Evolutionary conservation across 2,113 vertebrate species (phyloP), one percentile per base, ranked within the genome.

Genomic region (Chrysemys picta): DNA sequence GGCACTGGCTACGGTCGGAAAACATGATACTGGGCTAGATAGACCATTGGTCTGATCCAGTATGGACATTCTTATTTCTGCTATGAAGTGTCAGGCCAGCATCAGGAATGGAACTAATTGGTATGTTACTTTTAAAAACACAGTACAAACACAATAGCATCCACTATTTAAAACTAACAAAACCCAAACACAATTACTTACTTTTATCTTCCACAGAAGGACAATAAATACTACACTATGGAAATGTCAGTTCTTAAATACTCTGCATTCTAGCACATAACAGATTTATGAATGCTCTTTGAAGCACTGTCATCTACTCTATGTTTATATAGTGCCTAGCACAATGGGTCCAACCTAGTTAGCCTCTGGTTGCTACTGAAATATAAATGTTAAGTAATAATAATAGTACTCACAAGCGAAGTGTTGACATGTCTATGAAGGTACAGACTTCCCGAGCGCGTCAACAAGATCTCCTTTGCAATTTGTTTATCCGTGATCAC

Each of bases 361-460:
- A n/a, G 49, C 7, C 72, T 56, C 21, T 82, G 38, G 59, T 45
- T 42, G n/a, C 38, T 29, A 80, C 78, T n/a, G 42, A 27, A 45
- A 91, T 29, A 82, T 2, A 80, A 88, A 87, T 2, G 50, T 76
- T 87, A 96, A 93, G 87, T 84, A 62, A 85, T 38, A 83, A 62
- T 89, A 99, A 84, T n/a, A 81, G 62, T 89, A 99, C 98, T 99
- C 98, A 99, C 99, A 97, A 99, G 98, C 80, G 99, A 99, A 49
- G 98, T 97, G 98, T 99, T 99, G 94, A 99, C 98, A 86, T 98
- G 99, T 89, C 99, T 99, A 97, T 99, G 99, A 96, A 99, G 98
- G 97, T 99, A 99, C 94, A 99, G 97, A 0, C 98, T 99, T 97
- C 99, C 98, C 31, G 99, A 98, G 54, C 97, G 98, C 82, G 88